phyloP scores from a whole-genome alignment of 2,797 vertebrate species.

The Coluber constrictor region DNA sequence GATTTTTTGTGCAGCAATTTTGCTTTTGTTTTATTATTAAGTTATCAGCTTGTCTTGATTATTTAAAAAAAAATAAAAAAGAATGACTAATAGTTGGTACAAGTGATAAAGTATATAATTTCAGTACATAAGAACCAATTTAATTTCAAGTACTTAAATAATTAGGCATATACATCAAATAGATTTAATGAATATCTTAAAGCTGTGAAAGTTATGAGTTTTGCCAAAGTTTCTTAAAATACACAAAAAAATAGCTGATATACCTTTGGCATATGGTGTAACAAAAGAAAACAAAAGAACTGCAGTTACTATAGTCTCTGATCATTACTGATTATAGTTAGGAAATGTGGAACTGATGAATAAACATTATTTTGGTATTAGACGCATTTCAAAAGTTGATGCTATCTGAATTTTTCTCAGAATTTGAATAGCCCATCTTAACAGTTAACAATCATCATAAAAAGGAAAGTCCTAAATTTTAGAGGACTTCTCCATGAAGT shows the following conservation, averaged over 20 bases:
- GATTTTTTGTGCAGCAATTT: neutral
- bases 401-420: neutral
- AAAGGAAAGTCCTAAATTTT: neutral
- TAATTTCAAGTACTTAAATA: conserved; percentile 7
- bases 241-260: neutral
- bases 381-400: neutral
- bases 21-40: neutral
- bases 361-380: neutral
- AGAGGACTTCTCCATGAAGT: neutral
- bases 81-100: neutral
- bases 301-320: neutral
- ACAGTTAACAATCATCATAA: neutral
- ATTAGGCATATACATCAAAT: neutral
- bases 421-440: neutral
- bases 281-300: neutral
- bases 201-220: neutral
- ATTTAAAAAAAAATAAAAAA: neutral
- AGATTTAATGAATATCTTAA: neutral
- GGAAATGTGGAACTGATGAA: neutral
- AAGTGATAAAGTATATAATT: conserved; percentile 2
- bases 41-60: neutral
- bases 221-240: neutral
- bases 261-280: neutral
- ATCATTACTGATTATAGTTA: neutral
- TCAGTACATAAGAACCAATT: neutral